phyloP scores from a whole-genome alignment of 23 tunicate genomes.

The Halocynthia aurantium region DNA sequence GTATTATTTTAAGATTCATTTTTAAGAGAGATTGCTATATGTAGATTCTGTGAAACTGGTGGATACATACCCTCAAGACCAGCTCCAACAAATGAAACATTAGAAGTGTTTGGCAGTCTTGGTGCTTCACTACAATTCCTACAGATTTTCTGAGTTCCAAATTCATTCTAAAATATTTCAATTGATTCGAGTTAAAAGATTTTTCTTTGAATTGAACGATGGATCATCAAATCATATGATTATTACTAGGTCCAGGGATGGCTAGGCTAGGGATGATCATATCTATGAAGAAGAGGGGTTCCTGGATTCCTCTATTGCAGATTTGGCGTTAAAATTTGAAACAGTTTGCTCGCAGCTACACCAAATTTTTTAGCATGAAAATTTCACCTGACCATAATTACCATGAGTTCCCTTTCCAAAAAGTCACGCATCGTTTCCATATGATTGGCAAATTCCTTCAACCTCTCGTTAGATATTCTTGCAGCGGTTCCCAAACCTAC shows the following conservation, averaged over 20 bases:
- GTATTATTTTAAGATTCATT: too few species aligned
- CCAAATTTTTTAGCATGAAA: too few species aligned
- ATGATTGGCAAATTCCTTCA: conserved; percentile 26
- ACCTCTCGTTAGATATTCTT: conserved; percentile 31
- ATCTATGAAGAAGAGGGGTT: too few species aligned
- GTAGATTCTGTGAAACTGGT: background rate
- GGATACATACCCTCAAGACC: conserved; percentile 56
- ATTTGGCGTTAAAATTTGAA: too few species aligned
- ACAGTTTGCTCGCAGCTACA: too few species aligned
- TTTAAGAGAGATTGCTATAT: background rate
- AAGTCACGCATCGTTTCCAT: conserved; percentile 79
- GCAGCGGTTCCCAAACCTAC: conserved; percentile 90
- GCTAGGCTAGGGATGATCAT: too few species aligned
- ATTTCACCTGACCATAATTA: background rate
- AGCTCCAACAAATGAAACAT: conserved; percentile 54
- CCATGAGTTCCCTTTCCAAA: conserved; percentile 49
- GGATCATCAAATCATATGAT: background rate
- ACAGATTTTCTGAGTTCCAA: conserved; percentile 27
- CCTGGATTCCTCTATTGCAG: too few species aligned
- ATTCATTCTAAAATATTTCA: conserved; percentile 33
- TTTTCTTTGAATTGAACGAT: background rate
- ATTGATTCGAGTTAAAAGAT: background rate
- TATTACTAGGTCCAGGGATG: background rate
- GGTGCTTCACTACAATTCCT: conserved; percentile 32
- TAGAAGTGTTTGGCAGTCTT: conserved; percentile 83